These are phyloP conservation scores for Thunnus thynnus DNA, from an alignment of 2,113 vertebrate species.

Conservation along the genomic window DNA sequence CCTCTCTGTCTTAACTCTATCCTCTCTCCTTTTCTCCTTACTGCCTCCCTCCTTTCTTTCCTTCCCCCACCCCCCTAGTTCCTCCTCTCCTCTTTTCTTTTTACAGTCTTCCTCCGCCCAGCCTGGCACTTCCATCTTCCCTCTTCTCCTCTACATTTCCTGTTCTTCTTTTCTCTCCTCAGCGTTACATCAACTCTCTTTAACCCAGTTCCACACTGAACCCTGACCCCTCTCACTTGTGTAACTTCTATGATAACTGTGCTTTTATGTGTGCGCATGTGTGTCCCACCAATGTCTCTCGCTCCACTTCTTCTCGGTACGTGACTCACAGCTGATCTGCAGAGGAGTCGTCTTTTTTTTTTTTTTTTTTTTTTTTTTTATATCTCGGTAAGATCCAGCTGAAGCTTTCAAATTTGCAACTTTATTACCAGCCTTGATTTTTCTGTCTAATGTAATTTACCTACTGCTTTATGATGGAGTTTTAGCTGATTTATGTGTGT, in stretches of 20 bases:
- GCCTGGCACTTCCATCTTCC: background rate
- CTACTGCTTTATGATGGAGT: background rate
- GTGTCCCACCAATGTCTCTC: constrained; percentile 9
- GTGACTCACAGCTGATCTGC: constrained; percentile 15
- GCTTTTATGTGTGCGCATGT: constrained; percentile 14
- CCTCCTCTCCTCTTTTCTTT: background rate
- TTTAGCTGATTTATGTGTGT: background rate
- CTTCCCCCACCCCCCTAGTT: background rate
- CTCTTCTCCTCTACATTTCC: background rate
- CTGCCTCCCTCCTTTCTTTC: background rate
- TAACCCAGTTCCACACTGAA: constrained; percentile 71
- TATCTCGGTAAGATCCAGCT: constrained; percentile 10
- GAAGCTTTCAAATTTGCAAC: background rate
- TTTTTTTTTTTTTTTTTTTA: no score
- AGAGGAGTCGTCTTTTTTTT: background rate
- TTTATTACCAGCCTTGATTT: background rate
- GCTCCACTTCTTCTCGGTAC: constrained; percentile 33
- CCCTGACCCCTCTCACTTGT: constrained; percentile 64
- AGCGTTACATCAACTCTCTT: constrained; percentile 48
- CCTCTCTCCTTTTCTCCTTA: background rate
- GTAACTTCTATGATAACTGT: constrained; percentile 59
- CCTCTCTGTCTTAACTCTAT: background rate
- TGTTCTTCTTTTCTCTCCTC: background rate
- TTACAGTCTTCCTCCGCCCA: background rate
- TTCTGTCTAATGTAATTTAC: background rate